Conservation (phyloP, 2,113 vertebrate genomes). For the Microtus ochrogaster region DNA sequence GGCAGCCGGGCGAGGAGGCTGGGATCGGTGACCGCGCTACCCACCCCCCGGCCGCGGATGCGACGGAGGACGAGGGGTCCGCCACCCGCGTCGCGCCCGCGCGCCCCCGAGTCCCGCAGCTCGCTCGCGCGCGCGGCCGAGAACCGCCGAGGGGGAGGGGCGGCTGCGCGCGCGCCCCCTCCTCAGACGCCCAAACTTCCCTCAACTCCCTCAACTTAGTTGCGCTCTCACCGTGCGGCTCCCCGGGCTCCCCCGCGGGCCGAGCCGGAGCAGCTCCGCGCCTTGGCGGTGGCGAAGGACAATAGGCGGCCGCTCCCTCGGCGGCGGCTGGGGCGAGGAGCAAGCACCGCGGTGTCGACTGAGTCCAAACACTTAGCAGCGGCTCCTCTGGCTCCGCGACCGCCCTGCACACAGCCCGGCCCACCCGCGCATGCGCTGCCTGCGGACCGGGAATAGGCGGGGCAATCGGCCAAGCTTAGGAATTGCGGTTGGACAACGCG, state of each 20-base stretch:
- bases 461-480: not conserved
- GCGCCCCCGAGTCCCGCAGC: not conserved
- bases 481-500: not conserved
- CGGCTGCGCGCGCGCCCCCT: conserved; percentile 45
- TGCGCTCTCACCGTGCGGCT: conserved; percentile 74
- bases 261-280: conserved; percentile 62
- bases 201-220: conserved; percentile 81
- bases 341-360: not conserved
- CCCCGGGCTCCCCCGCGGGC: conserved; percentile 70
- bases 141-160: not conserved
- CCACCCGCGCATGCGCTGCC: conserved; percentile 66
- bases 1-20: not conserved
- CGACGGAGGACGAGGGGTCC: not conserved
- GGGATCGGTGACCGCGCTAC: not conserved
- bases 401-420: not conserved
- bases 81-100: not conserved
- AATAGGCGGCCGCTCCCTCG: conserved; percentile 57
- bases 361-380: not conserved
- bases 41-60: not conserved
- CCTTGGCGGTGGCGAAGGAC: conserved; percentile 57
- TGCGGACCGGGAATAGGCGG: not conserved
- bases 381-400: not conserved
- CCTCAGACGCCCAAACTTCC: conserved; percentile 66
- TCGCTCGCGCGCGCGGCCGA: not conserved
- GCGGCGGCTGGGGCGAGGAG: conserved; percentile 1